A percentile compares a stretch with the other conserved stretches of the same genome.
Conservation (phyloP, 2,888 invertebrate genomes). For the Hypomecis punctinalis region DNA sequence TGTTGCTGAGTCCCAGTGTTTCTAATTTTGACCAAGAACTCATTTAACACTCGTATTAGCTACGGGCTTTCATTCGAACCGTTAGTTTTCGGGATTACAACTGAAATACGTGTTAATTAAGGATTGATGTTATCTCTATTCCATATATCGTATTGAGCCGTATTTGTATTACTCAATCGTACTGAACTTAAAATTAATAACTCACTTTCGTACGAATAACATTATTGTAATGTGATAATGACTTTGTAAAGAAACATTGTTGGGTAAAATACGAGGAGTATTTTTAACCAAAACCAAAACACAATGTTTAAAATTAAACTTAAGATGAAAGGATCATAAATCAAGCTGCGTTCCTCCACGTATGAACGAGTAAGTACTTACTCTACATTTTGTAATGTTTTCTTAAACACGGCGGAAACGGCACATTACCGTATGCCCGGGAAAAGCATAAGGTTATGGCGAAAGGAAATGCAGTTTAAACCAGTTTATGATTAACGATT, state of each 20-base stretch:
- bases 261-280: background rate
- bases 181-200: too few relatives aligned
- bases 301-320: slow-evolving; percentile 35
- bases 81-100: too few relatives aligned
- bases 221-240: too few relatives aligned
- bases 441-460: slow-evolving; percentile 51
- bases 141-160: too few relatives aligned
- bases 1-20: background rate
- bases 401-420: slow-evolving; percentile 47
- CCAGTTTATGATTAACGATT: slow-evolving; percentile 72
- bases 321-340: slow-evolving; percentile 38
- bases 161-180: too few relatives aligned
- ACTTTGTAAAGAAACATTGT: slow-evolving; percentile 6
- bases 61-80: too few relatives aligned
- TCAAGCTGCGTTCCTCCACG: slow-evolving; percentile 33
- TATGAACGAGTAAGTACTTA: background rate
- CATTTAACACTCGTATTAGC: background rate
- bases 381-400: slow-evolving; percentile 36
- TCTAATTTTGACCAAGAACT: slow-evolving; percentile 2
- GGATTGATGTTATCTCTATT: too few relatives aligned
- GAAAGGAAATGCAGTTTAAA: slow-evolving; percentile 65
- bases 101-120: too few relatives aligned
- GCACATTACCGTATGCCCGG: slow-evolving; percentile 40
- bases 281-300: slow-evolving; percentile 23
- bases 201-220: too few relatives aligned